Evolutionary conservation across 1,140 invertebrate genomes (phyloP), one percentile per base, ranked within the genome.

Genomic region (Nasonia giraulti): DNA sequence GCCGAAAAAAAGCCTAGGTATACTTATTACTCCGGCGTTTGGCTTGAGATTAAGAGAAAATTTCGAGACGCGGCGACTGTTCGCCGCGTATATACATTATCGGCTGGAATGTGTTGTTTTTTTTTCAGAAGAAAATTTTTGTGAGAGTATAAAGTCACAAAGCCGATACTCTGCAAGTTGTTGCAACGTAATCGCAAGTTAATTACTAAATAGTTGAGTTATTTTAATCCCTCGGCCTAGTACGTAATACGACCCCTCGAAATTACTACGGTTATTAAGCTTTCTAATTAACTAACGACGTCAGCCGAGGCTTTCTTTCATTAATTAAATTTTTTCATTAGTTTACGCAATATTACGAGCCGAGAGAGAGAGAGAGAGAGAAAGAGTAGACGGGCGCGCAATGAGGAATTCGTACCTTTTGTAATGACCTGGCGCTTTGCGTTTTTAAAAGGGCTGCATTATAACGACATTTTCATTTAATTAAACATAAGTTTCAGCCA

Each of bases 291-390:
- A 85, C 84, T 86, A 82, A 86, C 76, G 68, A 82, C 80, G 80
- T 74, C 75, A 82, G 76, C 66, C 31, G 44, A 31, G 37, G 75
- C 69, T 86, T 82, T 83, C 80, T 86, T 81, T 82, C 80, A 86
- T 83, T 86, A 82, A 86, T 82, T 86, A 82, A 86, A 86, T 82
- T 74, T 86, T 82, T 82, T 86, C 85, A 86, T 86, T 86, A 86
- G 75, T 86, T 82, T 85, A 85, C 84, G 55, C 80, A 81, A 85
- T 81, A 81, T 80, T 75, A 66, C 80, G 44, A 33, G 23, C n/a
- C 33, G 23, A n/a, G n/a, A n/a, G n/a, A n/a, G n/a, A n/a, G n/a
- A n/a, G n/a, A n/a, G n/a, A n/a, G n/a, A n/a, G n/a, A 27, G 33
- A 73, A n/a, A n/a, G 80, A 82, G 80, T 73, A n/a, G 11, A 11